Conservation (phyloP, 2,113 vertebrate species). For the Gnathonemus longibarbis region DNA sequence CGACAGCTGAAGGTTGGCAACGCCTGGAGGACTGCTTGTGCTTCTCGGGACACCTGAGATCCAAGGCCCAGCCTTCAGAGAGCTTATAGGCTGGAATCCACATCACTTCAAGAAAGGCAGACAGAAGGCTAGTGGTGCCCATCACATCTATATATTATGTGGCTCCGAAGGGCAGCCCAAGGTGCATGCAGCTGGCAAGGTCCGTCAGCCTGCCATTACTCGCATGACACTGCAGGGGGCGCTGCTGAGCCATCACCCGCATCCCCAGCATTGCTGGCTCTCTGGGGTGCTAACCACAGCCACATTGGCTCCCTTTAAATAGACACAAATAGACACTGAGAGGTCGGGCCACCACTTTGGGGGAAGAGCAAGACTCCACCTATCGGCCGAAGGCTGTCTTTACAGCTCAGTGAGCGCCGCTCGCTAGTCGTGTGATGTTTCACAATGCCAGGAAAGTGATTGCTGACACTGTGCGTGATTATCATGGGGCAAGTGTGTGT, state of each 20-base stretch:
- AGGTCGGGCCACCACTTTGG: background rate
- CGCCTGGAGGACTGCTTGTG: background rate
- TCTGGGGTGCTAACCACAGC: no score
- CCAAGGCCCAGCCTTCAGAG: background rate
- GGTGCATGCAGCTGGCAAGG: background rate
- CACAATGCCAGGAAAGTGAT: background rate
- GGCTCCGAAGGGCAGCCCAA: background rate
- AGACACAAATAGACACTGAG: background rate
- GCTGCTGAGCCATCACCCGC: background rate
- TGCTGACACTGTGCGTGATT: background rate
- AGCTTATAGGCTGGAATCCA: background rate
- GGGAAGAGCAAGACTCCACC: background rate
- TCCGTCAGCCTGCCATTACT: background rate
- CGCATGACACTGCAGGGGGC: background rate
- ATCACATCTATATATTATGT: background rate
- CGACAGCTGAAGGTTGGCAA: background rate
- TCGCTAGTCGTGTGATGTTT: background rate
- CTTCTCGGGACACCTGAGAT: background rate
- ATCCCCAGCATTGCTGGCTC: background rate
- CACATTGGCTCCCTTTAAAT: background rate
- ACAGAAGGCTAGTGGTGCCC: background rate
- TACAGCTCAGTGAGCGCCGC: background rate
- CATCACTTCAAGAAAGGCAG: background rate
- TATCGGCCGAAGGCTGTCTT: background rate
- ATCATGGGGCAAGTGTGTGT: background rate